Base-by-base conservation (phyloP, 2,113 vertebrate genomes). In the Pheucticus melanocephalus region DNA sequence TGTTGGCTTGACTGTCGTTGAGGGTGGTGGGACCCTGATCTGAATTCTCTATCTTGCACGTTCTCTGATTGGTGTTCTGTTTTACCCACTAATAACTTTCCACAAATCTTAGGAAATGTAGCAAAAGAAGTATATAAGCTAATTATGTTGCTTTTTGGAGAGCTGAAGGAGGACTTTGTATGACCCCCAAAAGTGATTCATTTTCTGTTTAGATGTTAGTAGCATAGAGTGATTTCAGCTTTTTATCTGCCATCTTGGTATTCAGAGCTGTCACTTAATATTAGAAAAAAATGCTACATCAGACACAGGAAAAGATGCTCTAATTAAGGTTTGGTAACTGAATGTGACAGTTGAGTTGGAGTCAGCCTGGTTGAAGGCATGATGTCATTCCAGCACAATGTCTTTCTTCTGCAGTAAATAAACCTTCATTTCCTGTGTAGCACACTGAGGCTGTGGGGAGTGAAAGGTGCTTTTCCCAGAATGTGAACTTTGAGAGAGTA, bases 11-110 rank as follows among this genome's bases (percentile, higher is more conserved):
- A 71, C 71, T 77, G 1, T 87, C 27, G 5, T 77, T 83, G 79
- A 94, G 76, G 64, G 81, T 91, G 59, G 75, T 82, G 88, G 93
- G 70, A 86, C 75, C 89, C 64, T 92, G 76, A 85, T 96, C 88
- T 93, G 82, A 85, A 45, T 88, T 63, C 59, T 91, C 19, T 57
- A 22, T 80, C 44, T 92, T 89, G 54, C 11, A 27, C 53, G 50
- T 77, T 86, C 85, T 89, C 94, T 89, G 81, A 86, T 75, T 90
- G 78, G 63, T 65, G 31, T 84, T 97, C 82, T 86, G 53, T 82
- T 91, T 93, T 82, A 90, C 57, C 50, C 45, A 13, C 54, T 75
- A 60, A 63, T 86, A 80, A 60, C 63, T 86, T 85, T 63, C 61
- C 64, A 63, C 51, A 77, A 83, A 95, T 66, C 68, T 85, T 76